Evolutionary conservation across 37 sponge, comb jelly and placozoan species (phyloP).

Genomic region (Beroe forskalii): DNA sequence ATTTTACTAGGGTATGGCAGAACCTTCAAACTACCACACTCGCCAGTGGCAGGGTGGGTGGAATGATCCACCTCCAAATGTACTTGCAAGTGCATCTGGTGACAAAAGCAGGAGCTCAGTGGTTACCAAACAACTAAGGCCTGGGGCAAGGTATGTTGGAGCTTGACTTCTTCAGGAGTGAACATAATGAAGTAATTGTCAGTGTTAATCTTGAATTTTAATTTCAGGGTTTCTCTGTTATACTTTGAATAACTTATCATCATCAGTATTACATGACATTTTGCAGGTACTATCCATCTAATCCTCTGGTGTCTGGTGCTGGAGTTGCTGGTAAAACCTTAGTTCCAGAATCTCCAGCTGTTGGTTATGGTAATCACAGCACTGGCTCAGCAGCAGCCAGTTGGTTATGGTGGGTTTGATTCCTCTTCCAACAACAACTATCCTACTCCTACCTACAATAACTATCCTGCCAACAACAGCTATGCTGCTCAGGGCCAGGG

Average conservation of each 20-base stretch:
- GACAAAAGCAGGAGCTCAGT: slow-evolving; percentile 3
- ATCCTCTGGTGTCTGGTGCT: slow-evolving; percentile 46
- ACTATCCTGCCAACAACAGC: background rate
- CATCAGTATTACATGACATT: background rate
- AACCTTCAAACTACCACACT: slow-evolving; percentile 50
- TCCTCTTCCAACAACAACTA: background rate
- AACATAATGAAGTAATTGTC: background rate
- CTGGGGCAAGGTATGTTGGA: slow-evolving; percentile 22
- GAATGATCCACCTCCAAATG: slow-evolving; percentile 52
- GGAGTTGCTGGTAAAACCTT: background rate
- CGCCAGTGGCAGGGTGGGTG: slow-evolving; percentile 46
- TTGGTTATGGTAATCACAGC: background rate
- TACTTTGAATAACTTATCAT: background rate
- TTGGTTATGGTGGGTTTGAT: background rate
- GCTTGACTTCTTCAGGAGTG: background rate
- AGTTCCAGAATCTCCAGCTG: background rate
- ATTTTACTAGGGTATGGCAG: slow-evolving; percentile 15
- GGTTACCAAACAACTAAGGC: background rate
- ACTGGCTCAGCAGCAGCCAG: background rate
- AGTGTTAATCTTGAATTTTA: background rate
- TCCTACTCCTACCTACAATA: too few species aligned
- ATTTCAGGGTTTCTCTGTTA: background rate
- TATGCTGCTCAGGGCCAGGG: background rate
- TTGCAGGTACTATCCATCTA: slow-evolving; percentile 10
- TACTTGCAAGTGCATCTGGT: background rate